Evolutionary conservation across 2,113 vertebrate species (phyloP).

Genomic region (Mesembrinibis cayennensis): DNA sequence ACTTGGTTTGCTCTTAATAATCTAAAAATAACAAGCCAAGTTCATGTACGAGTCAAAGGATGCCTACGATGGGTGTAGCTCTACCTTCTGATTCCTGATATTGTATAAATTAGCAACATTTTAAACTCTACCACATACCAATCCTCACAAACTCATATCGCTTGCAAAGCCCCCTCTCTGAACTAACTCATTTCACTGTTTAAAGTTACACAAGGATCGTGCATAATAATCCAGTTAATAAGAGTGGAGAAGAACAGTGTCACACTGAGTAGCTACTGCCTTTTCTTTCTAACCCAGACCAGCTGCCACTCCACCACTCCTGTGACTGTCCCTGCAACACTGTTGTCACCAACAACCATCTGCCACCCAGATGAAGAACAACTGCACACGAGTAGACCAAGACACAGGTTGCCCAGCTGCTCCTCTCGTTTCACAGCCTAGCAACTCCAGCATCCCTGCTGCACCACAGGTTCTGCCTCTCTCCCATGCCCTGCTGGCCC

Average conservation of each 20-base stretch:
- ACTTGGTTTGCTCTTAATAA: not conserved
- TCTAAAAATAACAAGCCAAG: not conserved
- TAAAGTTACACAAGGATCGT: not conserved
- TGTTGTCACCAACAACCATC: not conserved
- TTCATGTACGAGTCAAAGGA: not conserved
- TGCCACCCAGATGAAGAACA: not conserved
- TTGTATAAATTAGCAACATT: not conserved
- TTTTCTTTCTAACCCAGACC: not conserved
- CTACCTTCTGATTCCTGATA: not conserved
- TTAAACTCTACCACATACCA: not conserved
- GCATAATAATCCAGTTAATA: not conserved
- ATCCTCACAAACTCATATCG: not conserved
- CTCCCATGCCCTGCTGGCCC: not conserved
- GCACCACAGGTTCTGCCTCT: not conserved
- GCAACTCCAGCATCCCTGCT: not conserved
- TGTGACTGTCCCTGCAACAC: rapidly evolving
- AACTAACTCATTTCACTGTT: not conserved
- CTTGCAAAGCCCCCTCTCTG: rapidly evolving
- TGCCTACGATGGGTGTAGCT: not conserved
- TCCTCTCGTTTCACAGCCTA: not conserved
- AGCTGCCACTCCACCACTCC: not conserved
- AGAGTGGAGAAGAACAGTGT: not conserved
- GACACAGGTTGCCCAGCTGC: not conserved
- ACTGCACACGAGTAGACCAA: rapidly evolving
- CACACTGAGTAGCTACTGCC: not conserved